Conservation (phyloP, 2,888 invertebrate species). For the Rhamnusium bicolor region DNA sequence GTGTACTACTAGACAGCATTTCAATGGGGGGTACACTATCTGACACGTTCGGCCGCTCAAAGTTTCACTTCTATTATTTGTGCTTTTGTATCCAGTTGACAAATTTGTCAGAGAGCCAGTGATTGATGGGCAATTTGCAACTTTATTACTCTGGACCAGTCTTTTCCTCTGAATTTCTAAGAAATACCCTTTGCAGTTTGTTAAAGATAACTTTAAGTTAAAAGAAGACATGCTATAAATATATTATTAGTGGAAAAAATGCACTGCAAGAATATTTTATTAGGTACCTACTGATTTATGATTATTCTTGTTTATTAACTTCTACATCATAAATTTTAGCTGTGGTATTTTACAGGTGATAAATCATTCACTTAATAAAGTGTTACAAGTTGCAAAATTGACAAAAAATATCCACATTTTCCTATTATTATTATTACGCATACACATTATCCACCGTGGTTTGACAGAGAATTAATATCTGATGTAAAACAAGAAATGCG, state of each 20-base stretch:
- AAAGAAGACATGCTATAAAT: not conserved
- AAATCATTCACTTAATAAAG: conserved; percentile 16
- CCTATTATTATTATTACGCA: too few relatives aligned
- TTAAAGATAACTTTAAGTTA: not conserved
- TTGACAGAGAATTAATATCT: too few relatives aligned
- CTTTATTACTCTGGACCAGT: conserved; percentile 46
- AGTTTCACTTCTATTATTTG: conserved; percentile 44
- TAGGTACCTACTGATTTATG: conserved; percentile 1
- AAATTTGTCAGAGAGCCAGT: conserved; percentile 52
- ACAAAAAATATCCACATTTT: not conserved
- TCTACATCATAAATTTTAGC: conserved; percentile 1
- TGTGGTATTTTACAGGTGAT: conserved; percentile 3
- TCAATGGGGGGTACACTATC: conserved; percentile 37
- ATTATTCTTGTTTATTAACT: conserved; percentile 8
- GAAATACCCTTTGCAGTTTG: conserved; percentile 5
- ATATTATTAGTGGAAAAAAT: not conserved
- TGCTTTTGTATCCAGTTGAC: conserved; percentile 45
- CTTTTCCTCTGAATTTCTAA: conserved; percentile 32
- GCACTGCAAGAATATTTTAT: not conserved
- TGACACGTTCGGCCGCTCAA: conserved; percentile 36
- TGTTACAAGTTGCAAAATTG: not conserved
- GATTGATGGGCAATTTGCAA: conserved; percentile 52
- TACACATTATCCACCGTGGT: too few relatives aligned
- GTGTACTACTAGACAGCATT: conserved; percentile 31
- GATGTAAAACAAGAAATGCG: too few relatives aligned